Base-by-base conservation (phyloP, 2,888 invertebrate species). In the Trichogramma evanescens region DNA sequence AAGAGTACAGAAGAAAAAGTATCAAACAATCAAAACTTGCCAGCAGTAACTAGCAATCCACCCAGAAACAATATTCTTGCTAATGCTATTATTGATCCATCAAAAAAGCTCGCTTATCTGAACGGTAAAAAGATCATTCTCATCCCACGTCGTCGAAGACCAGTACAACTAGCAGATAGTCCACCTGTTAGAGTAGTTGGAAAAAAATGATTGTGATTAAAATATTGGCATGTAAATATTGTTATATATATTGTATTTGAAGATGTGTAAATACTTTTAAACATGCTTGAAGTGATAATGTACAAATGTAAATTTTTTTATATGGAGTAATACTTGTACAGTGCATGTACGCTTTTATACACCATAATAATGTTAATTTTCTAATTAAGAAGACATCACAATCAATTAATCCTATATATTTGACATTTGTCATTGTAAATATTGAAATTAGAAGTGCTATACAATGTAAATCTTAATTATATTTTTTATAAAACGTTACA, bases 111-210 rank as follows among this genome's bases (percentile, higher is more conserved):
- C 26, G 26, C 26, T 26, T 26, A 26, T 45, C n/a, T n/a, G n/a
- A 9, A 8, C 26, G 41, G 9, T 61, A 63, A 54, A 50, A 61
- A 61, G 10, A n/a, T 63, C n/a, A 63, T 63, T 39, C 43, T 61
- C 13, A 26, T 61, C 13, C 50, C 39, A 41, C 61, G 56, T 50
- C 69, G 72, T n/a, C 67, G 66, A 55, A 72, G 67, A 61, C 69
- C 69, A 1, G 68, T 74, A 3, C 65, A 66, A 50, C 65, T 75
- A 48, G 66, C 68, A n/a, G 69, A 75, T 26, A 72, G 65, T 51
- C 67, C 67, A 46, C 56, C 61, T 38, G 61, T 58, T 3, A 7
- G 58, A 42, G 43, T 58, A 10, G 41, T 56, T 40, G 13, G 8
- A 26, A 26, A 26, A 26, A 26, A 26, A 2, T 26, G 26, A 26